A percentile compares a stretch with the other conserved stretches of the same genome.
Evolutionary conservation across 2,888 invertebrate species (phyloP).

Genomic region (Lepidocyrtinus sp.): DNA sequence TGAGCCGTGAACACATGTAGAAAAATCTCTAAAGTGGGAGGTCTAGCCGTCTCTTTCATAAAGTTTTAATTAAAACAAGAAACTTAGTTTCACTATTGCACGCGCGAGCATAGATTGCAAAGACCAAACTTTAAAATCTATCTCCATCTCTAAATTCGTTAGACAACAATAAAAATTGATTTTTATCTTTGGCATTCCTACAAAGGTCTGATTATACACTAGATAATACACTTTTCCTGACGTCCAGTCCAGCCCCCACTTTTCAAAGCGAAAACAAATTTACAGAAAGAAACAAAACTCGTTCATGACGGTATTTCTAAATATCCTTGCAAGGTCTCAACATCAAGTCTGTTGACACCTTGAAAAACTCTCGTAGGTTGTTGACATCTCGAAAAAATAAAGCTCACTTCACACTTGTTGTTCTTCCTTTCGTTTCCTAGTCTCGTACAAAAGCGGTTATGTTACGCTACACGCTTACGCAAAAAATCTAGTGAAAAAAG

Average conservation of each 20-base stretch:
- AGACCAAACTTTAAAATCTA: background rate
- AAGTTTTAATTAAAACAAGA: background rate
- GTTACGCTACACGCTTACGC: constrained; percentile 1
- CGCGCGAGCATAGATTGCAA: background rate
- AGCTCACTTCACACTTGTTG: background rate
- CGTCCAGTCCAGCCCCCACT: background rate
- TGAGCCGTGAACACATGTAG: background rate
- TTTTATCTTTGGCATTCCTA: background rate
- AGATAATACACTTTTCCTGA: background rate
- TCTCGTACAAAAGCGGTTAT: constrained; percentile 12
- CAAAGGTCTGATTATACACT: background rate
- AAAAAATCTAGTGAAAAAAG: background rate
- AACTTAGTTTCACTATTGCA: background rate
- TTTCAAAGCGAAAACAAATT: background rate
- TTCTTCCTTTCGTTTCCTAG: background rate
- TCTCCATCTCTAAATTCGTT: background rate
- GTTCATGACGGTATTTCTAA: no score
- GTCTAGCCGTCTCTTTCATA: background rate
- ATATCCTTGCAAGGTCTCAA: constrained; percentile 56
- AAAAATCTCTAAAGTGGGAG: background rate
- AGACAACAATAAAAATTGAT: constrained; percentile 21
- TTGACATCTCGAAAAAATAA: constrained; percentile 43
- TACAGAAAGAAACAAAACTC: background rate
- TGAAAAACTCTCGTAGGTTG: constrained; percentile 45
- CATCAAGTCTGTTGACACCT: constrained; percentile 52